Evolutionary conservation across 1,140 invertebrate genomes (phyloP).

Genomic region (Drosophila subpulchrella): DNA sequence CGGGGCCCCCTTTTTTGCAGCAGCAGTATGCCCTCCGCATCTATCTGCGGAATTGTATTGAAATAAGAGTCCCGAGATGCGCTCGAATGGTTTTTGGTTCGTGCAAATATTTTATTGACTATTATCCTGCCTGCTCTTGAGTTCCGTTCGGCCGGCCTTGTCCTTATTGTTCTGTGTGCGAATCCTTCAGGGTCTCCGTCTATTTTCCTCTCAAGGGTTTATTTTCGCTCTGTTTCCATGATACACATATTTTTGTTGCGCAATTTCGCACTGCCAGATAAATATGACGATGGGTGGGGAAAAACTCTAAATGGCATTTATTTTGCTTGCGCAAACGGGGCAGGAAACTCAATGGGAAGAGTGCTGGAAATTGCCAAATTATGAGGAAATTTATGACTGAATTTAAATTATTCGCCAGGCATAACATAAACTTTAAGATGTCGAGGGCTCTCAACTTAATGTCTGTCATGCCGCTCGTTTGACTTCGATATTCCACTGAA

Average conservation of each 20-base stretch:
- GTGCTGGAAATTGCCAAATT: slow-evolving; percentile 32
- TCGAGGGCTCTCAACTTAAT: slow-evolving; percentile 2
- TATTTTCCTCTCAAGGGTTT: slow-evolving; percentile 54
- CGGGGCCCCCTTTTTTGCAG: slow-evolving; percentile 36
- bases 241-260: slow-evolving; percentile 47
- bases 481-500: neutral
- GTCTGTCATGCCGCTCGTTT: neutral
- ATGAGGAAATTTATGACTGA: slow-evolving; percentile 28
- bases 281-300: slow-evolving; percentile 31
- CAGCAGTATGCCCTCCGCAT: neutral
- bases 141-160: slow-evolving; percentile 46
- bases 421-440: slow-evolving; percentile 13
- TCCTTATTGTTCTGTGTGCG: slow-evolving; percentile 37
- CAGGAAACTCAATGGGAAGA: slow-evolving; percentile 18
- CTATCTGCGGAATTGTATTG: slow-evolving; percentile 48
- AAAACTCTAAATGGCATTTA: slow-evolving; percentile 36
- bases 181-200: slow-evolving; percentile 40
- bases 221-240: slow-evolving; percentile 34
- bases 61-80: slow-evolving; percentile 58
- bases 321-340: slow-evolving; percentile 28
- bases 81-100: slow-evolving; percentile 69
- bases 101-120: slow-evolving; percentile 82
- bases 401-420: slow-evolving; percentile 31
- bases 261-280: slow-evolving; percentile 45
- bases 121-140: slow-evolving; percentile 63